A percentile compares a stretch with the other conserved stretches of the same genome.
These are phyloP conservation scores for Moxostoma hubbsi DNA, from an alignment of 2,797 vertebrate species.

Conservation along the genomic window DNA sequence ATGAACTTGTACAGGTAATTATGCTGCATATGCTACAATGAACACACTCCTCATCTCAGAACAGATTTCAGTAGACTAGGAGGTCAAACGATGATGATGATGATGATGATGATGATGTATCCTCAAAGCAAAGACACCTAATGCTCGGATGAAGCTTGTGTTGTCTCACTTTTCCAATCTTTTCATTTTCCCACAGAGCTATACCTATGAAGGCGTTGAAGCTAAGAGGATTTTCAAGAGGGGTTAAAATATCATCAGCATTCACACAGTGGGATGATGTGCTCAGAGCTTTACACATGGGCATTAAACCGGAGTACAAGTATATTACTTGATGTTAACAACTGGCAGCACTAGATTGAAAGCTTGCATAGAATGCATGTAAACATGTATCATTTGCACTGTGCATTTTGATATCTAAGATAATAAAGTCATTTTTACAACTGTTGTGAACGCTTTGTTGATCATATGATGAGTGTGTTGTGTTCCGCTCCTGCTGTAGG, in stretches of 20 bases:
- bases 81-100: not conserved
- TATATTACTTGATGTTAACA: not conserved
- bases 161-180: conserved; percentile 32
- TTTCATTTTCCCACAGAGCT: conserved; percentile 78
- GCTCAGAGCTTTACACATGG: not conserved
- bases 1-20: conserved; percentile 88
- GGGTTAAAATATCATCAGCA: conserved; percentile 63
- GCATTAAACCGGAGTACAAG: not conserved
- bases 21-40: not conserved
- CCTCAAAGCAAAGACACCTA: not conserved
- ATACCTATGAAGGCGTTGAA: conserved; percentile 87
- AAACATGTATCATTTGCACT: conserved; percentile 46
- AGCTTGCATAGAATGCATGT: conserved; percentile 44
- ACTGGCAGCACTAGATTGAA: conserved; percentile 31
- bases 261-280: not conserved
- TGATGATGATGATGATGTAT: not conserved
- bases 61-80: not conserved
- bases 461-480: not conserved
- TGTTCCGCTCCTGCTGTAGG: not conserved
- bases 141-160: not conserved
- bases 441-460: not conserved
- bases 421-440: conserved; percentile 63
- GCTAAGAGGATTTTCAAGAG: conserved; percentile 92
- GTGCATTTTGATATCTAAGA: conserved; percentile 67
- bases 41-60: not conserved